phyloP scores from a whole-genome alignment of 2,888 invertebrate species.

The Thyatira batis region DNA sequence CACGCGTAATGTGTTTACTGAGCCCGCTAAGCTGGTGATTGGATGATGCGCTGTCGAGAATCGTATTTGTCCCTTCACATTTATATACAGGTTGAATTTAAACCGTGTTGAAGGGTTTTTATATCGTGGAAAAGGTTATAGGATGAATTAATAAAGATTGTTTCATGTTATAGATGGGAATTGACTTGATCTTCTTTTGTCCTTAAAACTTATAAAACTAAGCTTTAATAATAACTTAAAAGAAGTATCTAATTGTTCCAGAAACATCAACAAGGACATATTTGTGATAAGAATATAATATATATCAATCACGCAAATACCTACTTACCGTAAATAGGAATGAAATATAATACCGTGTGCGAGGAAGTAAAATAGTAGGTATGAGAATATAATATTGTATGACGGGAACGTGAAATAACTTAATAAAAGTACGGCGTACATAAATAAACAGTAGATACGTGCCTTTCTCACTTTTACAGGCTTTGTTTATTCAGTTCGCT shows the following conservation, averaged over 20 bases:
- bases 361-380: neutral
- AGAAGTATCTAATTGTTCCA: too few relatives aligned
- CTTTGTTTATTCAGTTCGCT: slow-evolving; percentile 6
- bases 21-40: slow-evolving; percentile 48
- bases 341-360: neutral
- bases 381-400: neutral
- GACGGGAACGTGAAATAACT: neutral
- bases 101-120: slow-evolving; percentile 13
- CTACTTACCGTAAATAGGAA: too few relatives aligned
- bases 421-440: slow-evolving; percentile 1
- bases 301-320: too few relatives aligned
- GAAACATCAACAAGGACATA: too few relatives aligned
- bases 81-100: slow-evolving; percentile 5
- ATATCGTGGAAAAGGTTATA: neutral
- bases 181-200: too few relatives aligned
- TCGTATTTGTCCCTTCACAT: slow-evolving; percentile 26
- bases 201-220: too few relatives aligned
- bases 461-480: slow-evolving; percentile 3
- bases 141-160: too few relatives aligned
- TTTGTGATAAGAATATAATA: too few relatives aligned
- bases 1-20: slow-evolving; percentile 50
- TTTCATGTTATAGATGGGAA: too few relatives aligned
- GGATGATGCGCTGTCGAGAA: slow-evolving; percentile 40
- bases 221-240: too few relatives aligned
- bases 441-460: slow-evolving; percentile 4